Evolutionary conservation across 1,140 invertebrate genomes (phyloP).

Genomic region (Bombus affinis): DNA sequence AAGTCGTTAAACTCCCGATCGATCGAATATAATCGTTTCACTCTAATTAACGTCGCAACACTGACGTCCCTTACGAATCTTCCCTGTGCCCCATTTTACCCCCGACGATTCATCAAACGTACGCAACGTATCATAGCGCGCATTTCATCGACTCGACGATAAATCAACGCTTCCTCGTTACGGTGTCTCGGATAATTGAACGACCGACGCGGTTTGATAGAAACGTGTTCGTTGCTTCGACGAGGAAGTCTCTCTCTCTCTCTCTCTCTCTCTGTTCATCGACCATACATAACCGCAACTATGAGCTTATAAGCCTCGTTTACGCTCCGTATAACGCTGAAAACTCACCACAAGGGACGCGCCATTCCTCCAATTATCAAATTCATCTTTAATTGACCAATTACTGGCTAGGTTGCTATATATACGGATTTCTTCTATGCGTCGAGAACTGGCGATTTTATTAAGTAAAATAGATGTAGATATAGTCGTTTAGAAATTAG

Average conservation of each 20-base stretch:
- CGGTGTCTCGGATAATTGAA: constrained; percentile 57
- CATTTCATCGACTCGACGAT: constrained; percentile 42
- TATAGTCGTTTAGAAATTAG: no score
- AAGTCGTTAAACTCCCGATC: constrained; percentile 50
- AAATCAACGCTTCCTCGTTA: constrained; percentile 61
- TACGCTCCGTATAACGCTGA: constrained; percentile 20
- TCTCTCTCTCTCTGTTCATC: background rate
- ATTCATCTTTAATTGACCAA: constrained; percentile 7
- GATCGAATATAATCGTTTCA: constrained; percentile 49
- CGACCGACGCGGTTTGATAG: constrained; percentile 37
- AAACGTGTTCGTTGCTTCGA: constrained; percentile 31
- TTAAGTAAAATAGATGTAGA: background rate
- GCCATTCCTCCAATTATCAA: constrained; percentile 18
- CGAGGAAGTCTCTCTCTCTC: background rate
- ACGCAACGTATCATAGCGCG: constrained; percentile 27
- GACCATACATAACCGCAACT: background rate
- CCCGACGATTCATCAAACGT: no score
- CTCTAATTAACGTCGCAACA: constrained; percentile 54
- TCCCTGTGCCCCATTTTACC: no score
- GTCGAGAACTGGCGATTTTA: background rate
- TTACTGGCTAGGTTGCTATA: background rate
- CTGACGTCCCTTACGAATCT: background rate
- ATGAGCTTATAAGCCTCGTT: background rate
- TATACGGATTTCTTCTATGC: background rate
- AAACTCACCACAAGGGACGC: background rate